A percentile compares a stretch with the other conserved stretches of the same genome.
Conservation (phyloP, 1,140 invertebrate species). For the Lanistes nyassanus region DNA sequence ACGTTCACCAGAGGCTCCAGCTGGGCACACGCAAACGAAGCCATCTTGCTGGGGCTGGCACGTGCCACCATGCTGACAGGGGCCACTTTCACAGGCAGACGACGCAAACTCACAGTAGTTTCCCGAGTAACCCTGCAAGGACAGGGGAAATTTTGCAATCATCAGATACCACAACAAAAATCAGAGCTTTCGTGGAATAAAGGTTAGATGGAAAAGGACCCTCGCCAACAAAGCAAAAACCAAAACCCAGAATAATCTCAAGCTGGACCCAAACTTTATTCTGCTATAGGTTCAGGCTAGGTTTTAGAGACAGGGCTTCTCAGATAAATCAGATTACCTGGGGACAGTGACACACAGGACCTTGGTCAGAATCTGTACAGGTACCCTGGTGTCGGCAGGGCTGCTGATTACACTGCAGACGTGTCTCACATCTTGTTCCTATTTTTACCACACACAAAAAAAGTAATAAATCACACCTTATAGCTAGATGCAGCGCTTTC, state of each 20-base stretch:
- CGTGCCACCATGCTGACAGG: slow-evolving; percentile 85
- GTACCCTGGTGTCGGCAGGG: slow-evolving; percentile 88
- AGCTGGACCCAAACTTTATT: no score
- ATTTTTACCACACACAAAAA: not conserved
- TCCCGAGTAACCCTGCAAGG: slow-evolving; percentile 86
- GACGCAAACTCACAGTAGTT: slow-evolving; percentile 85
- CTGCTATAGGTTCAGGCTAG: no score
- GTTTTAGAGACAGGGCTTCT: no score
- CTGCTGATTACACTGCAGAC: slow-evolving; percentile 41
- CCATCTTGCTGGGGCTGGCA: slow-evolving; percentile 69
- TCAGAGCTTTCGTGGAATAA: no score
- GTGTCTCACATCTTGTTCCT: slow-evolving; percentile 45
- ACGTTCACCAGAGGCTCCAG: slow-evolving; percentile 67
- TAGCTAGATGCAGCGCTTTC: no score
- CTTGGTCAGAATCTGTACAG: slow-evolving; percentile 92
- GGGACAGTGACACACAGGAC: slow-evolving; percentile 94
- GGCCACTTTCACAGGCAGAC: slow-evolving; percentile 82
- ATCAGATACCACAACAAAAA: not conserved
- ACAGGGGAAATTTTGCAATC: not conserved
- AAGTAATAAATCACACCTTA: no score
- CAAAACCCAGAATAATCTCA: no score
- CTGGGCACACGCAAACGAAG: slow-evolving; percentile 84
- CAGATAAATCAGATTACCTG: slow-evolving; percentile 58
- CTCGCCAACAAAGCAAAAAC: no score
- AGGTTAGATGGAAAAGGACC: no score